Conservation (phyloP, 2,797 vertebrate species). For the Trachurus trachurus region DNA sequence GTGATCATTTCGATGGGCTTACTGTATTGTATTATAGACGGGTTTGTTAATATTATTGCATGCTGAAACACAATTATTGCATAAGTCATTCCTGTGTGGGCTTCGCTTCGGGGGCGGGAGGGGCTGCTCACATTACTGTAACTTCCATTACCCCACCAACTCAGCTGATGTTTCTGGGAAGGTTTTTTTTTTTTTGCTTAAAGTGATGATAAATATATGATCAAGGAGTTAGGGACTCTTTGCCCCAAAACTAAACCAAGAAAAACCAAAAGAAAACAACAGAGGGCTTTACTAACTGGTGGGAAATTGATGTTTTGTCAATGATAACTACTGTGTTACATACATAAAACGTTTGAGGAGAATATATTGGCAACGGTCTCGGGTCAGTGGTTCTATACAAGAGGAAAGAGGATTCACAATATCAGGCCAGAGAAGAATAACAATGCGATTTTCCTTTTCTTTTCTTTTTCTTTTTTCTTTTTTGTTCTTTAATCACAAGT, state of each 20-base stretch:
- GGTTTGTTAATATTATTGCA: slow-evolving; percentile 74
- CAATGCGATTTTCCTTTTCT: background rate
- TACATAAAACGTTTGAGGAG: slow-evolving; percentile 39
- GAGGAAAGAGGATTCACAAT: slow-evolving; percentile 34
- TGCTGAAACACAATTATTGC: slow-evolving; percentile 81
- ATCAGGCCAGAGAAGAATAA: slow-evolving; percentile 50
- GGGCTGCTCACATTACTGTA: slow-evolving; percentile 52
- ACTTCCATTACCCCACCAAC: slow-evolving; percentile 46
- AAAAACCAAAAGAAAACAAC: slow-evolving; percentile 54
- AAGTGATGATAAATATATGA: slow-evolving; percentile 77
- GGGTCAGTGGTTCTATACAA: slow-evolving; percentile 66
- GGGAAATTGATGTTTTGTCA: slow-evolving; percentile 48
- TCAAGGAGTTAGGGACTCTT: slow-evolving; percentile 41
- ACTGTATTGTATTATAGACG: slow-evolving; percentile 27
- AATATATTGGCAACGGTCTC: slow-evolving; percentile 66
- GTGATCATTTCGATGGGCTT: slow-evolving; percentile 39
- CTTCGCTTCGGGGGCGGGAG: slow-evolving; percentile 45
- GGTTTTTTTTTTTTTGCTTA: slow-evolving; percentile 45
- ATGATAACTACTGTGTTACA: slow-evolving; percentile 32
- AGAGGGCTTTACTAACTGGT: slow-evolving; percentile 63
- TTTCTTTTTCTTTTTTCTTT: no score
- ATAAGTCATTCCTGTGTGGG: slow-evolving; percentile 73
- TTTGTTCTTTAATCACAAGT: background rate
- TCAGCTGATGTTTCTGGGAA: slow-evolving; percentile 65
- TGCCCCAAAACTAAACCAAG: slow-evolving; percentile 15